Evolutionary conservation across 2,113 vertebrate species (phyloP), one percentile per base, ranked within the genome.

Genomic region (Otolemur garnettii): DNA sequence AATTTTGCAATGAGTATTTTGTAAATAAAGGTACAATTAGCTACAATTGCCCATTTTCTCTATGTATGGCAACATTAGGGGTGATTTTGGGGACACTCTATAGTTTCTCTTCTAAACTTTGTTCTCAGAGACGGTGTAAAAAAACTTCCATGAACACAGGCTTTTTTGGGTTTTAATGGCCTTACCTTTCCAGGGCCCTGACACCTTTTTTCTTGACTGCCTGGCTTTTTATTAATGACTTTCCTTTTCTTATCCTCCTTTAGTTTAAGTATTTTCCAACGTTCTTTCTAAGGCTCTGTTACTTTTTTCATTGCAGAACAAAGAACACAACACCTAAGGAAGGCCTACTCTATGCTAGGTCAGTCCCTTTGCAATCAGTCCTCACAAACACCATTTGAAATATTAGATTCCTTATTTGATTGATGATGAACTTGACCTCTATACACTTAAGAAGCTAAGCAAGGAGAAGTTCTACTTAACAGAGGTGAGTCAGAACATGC

Each of bases 81-180:
- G 45, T 50, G 45, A 50, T 50, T 50, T 50, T 50, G 8, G 45
- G 45, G 45, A 50, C 45, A 50, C 45, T 10, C 45, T 50, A 50
- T 17, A 45, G 68, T 92, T 94, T 60, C 69, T 97, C 84, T 95
- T 57, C 22, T 30, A n/a, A 57, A 86, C 82, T 93, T 59, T 75
- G 57, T 17, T 93, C 45, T 84, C 22, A 68, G 71, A 95, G 72
- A 87, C 59, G 28, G 8, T 53, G n/a, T 87, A 35, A 96, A 88
- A 79, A 96, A 96, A 92, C 53, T 93, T 97, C 87, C 82, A 96
- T 45, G 93, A 97, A 87, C 6, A 7, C 59, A 87, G 75, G 87
- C 90, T 96, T 90, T 64, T 42, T 95, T 91, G 33, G 35, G 7
- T 60, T 80, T 87, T 74, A 26, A 24, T 21, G 12, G 15, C 45